Conservation (phyloP, 2,113 vertebrate genomes). For the Brachypodius melanocephalos region DNA sequence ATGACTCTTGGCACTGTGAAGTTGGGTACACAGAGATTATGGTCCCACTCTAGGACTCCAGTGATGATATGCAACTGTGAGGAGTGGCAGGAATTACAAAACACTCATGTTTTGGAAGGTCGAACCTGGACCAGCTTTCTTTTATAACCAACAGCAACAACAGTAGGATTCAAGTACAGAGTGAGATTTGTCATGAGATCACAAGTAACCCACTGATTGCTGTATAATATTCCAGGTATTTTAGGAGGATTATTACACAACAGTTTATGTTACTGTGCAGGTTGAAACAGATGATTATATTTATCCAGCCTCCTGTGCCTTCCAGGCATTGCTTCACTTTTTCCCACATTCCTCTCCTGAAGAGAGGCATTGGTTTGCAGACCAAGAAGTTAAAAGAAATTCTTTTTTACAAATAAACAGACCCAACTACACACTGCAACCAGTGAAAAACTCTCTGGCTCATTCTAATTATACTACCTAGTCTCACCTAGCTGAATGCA, state of each 20-base stretch:
- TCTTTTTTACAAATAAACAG: neutral
- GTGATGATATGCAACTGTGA: accelerated
- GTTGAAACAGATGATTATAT: neutral
- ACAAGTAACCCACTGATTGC: neutral
- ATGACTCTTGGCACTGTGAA: neutral
- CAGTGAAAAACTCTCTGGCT: neutral
- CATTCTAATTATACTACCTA: neutral
- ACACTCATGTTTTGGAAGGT: neutral
- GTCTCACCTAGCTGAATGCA: neutral
- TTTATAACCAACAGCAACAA: neutral
- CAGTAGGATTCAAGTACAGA: neutral
- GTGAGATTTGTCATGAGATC: neutral
- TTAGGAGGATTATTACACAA: neutral
- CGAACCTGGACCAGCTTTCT: neutral
- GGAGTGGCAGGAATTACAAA: neutral
- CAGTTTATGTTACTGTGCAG: neutral
- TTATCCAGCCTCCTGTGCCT: neutral
- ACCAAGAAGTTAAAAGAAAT: neutral
- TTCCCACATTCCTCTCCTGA: neutral
- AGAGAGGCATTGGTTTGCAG: neutral
- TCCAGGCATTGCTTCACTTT: neutral
- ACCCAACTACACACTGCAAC: neutral
- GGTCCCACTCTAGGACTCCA: neutral
- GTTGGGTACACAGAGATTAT: neutral
- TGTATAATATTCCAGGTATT: neutral